These are phyloP conservation scores for Syrmaticus mikado DNA, from an alignment of 2,113 vertebrate species.

Conservation along the genomic window DNA sequence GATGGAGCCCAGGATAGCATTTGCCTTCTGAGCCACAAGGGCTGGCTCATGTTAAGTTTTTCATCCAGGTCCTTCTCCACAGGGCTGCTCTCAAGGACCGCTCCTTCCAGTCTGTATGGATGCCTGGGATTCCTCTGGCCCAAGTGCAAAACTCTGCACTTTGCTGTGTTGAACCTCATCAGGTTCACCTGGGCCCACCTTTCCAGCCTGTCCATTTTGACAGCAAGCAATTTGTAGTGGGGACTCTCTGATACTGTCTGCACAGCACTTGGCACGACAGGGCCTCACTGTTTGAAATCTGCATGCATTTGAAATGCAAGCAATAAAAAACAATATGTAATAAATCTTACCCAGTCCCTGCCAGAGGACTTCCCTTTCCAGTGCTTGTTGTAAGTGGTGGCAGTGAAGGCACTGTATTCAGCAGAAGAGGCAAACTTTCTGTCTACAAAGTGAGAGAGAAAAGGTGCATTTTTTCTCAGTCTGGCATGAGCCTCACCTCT, in stretches of 20 bases:
- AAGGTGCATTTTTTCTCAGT: background rate
- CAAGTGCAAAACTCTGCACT: no score
- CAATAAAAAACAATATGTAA: background rate
- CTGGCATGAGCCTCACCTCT: background rate
- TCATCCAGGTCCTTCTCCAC: no score
- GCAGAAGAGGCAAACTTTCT: background rate
- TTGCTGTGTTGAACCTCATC: no score
- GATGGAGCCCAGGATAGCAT: no score
- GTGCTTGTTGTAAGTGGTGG: background rate
- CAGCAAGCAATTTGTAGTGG: background rate
- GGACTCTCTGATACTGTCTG: rapidly evolving
- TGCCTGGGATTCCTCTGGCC: no score
- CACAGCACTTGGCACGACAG: background rate
- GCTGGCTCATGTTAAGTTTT: no score
- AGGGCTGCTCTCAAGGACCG: no score
- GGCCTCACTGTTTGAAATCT: background rate
- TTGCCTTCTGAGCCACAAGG: no score
- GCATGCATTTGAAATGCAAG: background rate
- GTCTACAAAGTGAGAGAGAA: background rate
- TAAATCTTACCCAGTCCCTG: background rate
- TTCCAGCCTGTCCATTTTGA: background rate
- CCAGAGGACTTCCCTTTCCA: background rate
- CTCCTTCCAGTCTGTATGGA: no score
- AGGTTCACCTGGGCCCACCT: no score
- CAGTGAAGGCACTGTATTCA: background rate